phyloP scores from a whole-genome alignment of 2,888 invertebrate genomes.

The Coecobrya sp. region DNA sequence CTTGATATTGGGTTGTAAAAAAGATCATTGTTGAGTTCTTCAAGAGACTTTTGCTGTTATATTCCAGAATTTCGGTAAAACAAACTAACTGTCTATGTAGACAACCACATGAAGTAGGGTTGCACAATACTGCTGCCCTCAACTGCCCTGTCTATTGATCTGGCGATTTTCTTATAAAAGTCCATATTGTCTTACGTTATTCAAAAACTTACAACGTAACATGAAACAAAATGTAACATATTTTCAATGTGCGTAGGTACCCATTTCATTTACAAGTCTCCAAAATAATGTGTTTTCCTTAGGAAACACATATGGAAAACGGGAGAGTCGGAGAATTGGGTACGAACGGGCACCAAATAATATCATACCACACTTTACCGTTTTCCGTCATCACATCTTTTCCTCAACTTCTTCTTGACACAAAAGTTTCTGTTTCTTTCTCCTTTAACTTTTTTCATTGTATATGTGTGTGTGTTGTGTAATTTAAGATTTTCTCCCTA shows the following conservation, averaged over 20 bases:
- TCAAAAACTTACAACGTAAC: neutral
- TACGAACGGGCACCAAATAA: conserved; percentile 18
- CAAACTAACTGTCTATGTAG: neutral
- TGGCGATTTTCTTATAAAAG: conserved; percentile 20
- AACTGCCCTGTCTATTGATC: neutral
- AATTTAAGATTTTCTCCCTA: conserved; percentile 55
- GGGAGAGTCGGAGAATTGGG: conserved; percentile 17
- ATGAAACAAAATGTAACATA: neutral
- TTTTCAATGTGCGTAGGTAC: neutral
- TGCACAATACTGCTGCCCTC: no score
- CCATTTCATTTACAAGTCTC: neutral
- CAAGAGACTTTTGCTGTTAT: neutral
- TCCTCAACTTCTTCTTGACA: neutral
- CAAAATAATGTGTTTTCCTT: conserved; percentile 19
- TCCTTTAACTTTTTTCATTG: neutral
- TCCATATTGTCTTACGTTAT: conserved; percentile 13
- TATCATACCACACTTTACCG: neutral
- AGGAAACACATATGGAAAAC: conserved; percentile 46
- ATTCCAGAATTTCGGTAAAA: neutral
- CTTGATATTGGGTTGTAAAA: neutral
- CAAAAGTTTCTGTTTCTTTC: conserved; percentile 61
- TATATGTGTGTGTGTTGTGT: neutral
- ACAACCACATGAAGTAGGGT: no score
- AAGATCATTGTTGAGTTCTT: neutral
- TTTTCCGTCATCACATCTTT: conserved; percentile 15